These are phyloP conservation scores for Drosophila simulans DNA, from an alignment of 1,140 invertebrate genomes.

Conservation along the genomic window DNA sequence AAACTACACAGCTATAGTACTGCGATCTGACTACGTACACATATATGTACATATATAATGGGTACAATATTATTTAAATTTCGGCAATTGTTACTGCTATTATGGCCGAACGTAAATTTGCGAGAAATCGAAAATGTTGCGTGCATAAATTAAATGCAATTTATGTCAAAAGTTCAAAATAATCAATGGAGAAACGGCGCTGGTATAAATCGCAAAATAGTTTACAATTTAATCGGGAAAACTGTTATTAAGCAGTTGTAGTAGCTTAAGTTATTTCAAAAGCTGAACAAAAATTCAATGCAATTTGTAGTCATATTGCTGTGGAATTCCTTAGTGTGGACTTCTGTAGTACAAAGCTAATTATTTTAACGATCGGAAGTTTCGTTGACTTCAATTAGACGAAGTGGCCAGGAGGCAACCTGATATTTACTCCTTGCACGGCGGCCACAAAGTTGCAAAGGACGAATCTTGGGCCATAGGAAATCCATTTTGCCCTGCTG, in stretches of 20 bases:
- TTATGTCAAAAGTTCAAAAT: conserved; percentile 63
- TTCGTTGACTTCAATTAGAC: conserved; percentile 72
- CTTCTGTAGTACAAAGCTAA: conserved; percentile 30
- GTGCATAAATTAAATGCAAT: conserved; percentile 74
- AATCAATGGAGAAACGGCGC: conserved; percentile 24
- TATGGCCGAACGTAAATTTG: conserved; percentile 38
- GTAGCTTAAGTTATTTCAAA: no score
- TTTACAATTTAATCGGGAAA: no score
- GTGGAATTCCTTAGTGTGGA: background rate
- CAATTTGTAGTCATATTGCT: background rate
- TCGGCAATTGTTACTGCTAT: conserved; percentile 46
- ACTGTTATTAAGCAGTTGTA: no score
- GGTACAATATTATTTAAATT: conserved; percentile 54
- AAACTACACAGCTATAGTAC: background rate
- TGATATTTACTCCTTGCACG: background rate
- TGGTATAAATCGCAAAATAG: no score
- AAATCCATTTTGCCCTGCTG: conserved; percentile 14
- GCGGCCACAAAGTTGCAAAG: conserved; percentile 23
- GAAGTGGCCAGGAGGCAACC: conserved; percentile 22
- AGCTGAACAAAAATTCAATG: no score
- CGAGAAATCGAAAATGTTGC: conserved; percentile 33
- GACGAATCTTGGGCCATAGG: conserved; percentile 24
- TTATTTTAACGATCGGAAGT: conserved; percentile 73
- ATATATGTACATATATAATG: conserved; percentile 17
- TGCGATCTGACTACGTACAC: background rate